Percentiles rank a stretch among this genome's conserved stretches.
These are phyloP conservation scores for Trypoxylon attenuatum DNA, from an alignment of 2,888 invertebrate genomes.

Conservation along the genomic window DNA sequence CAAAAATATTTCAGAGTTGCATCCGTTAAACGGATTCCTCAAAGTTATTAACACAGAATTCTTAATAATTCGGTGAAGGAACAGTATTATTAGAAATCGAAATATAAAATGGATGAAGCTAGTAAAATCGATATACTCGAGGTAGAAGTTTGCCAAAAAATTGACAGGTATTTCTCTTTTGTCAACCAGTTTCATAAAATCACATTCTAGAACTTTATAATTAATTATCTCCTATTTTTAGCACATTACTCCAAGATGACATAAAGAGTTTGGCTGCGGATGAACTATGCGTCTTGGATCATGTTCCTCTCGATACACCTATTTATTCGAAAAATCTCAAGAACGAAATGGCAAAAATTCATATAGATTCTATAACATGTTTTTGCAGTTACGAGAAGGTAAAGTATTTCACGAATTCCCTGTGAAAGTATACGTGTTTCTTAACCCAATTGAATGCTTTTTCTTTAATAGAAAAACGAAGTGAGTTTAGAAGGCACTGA, in stretches of 20 bases:
- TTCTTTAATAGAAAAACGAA: conserved; percentile 57
- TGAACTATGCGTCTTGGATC: conserved; percentile 45
- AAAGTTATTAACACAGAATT: too few relatives aligned
- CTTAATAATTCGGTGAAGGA: too few relatives aligned
- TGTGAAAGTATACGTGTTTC: not conserved
- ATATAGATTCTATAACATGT: conserved; percentile 67
- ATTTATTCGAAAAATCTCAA: conserved; percentile 46
- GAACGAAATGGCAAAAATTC: conserved; percentile 54
- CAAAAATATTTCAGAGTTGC: too few relatives aligned
- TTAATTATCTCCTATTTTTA: conserved; percentile 10
- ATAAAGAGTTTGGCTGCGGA: conserved; percentile 49
- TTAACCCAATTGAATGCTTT: not conserved
- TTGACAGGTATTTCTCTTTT: conserved; percentile 57
- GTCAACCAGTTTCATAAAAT: too few relatives aligned
- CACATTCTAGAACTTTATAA: not conserved
- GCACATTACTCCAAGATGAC: conserved; percentile 32
- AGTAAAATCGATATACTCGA: conserved; percentile 52
- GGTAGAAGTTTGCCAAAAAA: conserved; percentile 68
- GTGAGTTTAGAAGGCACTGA: conserved; percentile 61
- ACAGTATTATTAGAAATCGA: too few relatives aligned
- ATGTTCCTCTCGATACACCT: conserved; percentile 48
- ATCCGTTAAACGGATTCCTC: too few relatives aligned
- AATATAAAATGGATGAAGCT: conserved; percentile 29
- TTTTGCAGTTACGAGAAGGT: conserved; percentile 63
- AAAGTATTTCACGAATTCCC: conserved; percentile 1